Conservation (phyloP, 1,140 invertebrate genomes). For the Panagrolaimus sp. region DNA sequence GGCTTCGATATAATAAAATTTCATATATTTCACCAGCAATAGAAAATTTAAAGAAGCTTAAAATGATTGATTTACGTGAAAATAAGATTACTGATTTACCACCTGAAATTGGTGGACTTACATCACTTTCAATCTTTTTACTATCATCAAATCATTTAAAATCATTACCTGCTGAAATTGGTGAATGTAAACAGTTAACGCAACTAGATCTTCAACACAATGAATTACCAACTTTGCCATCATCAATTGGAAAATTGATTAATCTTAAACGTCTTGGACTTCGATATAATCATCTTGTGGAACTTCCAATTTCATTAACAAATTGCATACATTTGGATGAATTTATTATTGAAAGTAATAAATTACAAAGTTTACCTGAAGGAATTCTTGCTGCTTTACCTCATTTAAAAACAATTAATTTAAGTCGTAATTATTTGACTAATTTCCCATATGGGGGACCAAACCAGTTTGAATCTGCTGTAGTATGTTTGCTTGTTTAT, state of each 20-base stretch:
- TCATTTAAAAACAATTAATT: conserved; percentile 82
- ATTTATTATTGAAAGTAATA: conserved; percentile 97
- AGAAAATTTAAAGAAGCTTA: conserved; percentile 78
- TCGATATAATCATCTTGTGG: conserved; percentile 82
- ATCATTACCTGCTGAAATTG: conserved; percentile 78
- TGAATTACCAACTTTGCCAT: conserved; percentile 89
- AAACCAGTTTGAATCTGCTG: conserved; percentile 87
- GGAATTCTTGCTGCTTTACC: conserved; percentile 84
- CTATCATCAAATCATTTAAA: conserved; percentile 98
- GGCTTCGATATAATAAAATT: conserved; percentile 88
- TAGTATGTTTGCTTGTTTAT: conserved; percentile 60
- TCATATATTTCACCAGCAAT: conserved; percentile 83
- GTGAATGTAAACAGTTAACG: conserved; percentile 83
- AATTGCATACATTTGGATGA: conserved; percentile 94
- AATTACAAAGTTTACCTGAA: conserved; percentile 84
- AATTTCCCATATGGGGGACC: conserved; percentile 94
- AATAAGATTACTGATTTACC: conserved; percentile 96
- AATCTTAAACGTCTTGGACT: conserved; percentile 76
- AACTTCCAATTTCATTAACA: conserved; percentile 78
- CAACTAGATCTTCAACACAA: conserved; percentile 97
- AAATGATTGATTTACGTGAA: conserved; percentile 92
- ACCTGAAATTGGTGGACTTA: conserved; percentile 78
- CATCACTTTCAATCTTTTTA: conserved; percentile 79
- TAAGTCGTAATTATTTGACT: conserved; percentile 88
- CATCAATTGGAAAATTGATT: conserved; percentile 84